Evolutionary conservation across 2,113 vertebrate species (phyloP).

Genomic region (Diadophis punctatus): DNA sequence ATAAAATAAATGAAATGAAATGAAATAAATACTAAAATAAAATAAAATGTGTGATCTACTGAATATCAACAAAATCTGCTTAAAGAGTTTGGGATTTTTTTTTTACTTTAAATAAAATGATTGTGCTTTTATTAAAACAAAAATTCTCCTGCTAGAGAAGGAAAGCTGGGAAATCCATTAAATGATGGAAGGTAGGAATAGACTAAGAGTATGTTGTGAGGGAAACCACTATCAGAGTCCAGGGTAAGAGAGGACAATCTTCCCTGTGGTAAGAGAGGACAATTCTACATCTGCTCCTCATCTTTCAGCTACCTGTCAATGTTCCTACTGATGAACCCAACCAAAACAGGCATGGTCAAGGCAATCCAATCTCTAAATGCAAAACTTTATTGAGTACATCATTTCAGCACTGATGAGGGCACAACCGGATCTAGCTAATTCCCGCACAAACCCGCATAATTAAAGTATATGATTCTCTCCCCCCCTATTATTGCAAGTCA

Average conservation of each 20-base stretch:
- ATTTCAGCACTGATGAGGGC: too few species aligned
- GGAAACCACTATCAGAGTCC: background rate
- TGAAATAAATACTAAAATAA: too few species aligned
- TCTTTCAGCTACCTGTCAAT: background rate
- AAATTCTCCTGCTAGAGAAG: too few species aligned
- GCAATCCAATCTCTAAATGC: too few species aligned
- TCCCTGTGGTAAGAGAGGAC: background rate
- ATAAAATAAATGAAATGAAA: too few species aligned
- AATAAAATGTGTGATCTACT: background rate
- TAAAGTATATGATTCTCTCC: too few species aligned
- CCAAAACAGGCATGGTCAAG: too few species aligned
- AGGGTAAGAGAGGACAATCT: background rate
- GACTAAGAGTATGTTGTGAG: background rate
- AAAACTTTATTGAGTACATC: too few species aligned
- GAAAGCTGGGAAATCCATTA: background rate
- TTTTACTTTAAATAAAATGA: background rate
- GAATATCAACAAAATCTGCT: background rate
- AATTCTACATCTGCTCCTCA: background rate
- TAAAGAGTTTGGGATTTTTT: background rate
- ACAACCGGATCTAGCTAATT: too few species aligned
- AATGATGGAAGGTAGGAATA: background rate
- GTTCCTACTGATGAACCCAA: too few species aligned
- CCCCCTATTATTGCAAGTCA: too few species aligned
- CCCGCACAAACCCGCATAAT: too few species aligned
- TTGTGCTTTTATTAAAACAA: background rate